Evolutionary conservation across 2,797 vertebrate genomes (phyloP).

Genomic region (Triplophysa bombifrons): DNA sequence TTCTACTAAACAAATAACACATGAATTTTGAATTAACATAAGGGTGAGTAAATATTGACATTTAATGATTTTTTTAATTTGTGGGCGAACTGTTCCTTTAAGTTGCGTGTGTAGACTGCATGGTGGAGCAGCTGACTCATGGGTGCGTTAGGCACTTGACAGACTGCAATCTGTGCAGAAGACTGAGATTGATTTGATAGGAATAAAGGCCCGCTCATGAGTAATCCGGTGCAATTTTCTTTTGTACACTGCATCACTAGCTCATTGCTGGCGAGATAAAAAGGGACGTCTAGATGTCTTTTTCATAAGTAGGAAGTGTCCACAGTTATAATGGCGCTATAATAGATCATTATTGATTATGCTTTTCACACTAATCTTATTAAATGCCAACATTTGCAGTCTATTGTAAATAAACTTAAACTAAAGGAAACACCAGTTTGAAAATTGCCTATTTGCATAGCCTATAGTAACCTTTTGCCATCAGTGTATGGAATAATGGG

Average conservation of each 20-base stretch:
- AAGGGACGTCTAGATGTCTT: constrained; percentile 27
- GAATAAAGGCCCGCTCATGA: constrained; percentile 47
- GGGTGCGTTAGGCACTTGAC: constrained; percentile 30
- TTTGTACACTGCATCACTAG: constrained; percentile 26
- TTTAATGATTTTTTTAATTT: neutral
- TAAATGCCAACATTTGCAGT: constrained; percentile 1
- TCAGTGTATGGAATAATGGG: constrained; percentile 46
- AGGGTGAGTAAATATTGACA: constrained; percentile 15
- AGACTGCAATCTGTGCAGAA: constrained; percentile 45
- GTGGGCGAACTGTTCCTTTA: constrained; percentile 22
- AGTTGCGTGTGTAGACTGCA: constrained; percentile 30
- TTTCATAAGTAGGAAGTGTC: constrained; percentile 44
- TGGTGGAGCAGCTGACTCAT: constrained; percentile 39
- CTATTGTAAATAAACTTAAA: neutral
- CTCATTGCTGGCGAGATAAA: constrained; percentile 35
- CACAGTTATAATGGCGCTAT: constrained; percentile 14
- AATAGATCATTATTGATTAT: constrained; percentile 20
- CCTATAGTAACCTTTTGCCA: constrained; percentile 48
- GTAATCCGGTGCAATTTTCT: constrained; percentile 46
- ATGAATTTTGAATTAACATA: neutral
- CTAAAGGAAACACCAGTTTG: constrained; percentile 5
- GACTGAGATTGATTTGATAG: constrained; percentile 52
- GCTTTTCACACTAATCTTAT: constrained; percentile 33
- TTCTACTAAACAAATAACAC: neutral
- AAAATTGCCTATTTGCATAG: constrained; percentile 9